Percentiles rank a stretch among this genome's conserved stretches.
Conservation (phyloP, 2,797 vertebrate species). For the Danio tinwini region DNA sequence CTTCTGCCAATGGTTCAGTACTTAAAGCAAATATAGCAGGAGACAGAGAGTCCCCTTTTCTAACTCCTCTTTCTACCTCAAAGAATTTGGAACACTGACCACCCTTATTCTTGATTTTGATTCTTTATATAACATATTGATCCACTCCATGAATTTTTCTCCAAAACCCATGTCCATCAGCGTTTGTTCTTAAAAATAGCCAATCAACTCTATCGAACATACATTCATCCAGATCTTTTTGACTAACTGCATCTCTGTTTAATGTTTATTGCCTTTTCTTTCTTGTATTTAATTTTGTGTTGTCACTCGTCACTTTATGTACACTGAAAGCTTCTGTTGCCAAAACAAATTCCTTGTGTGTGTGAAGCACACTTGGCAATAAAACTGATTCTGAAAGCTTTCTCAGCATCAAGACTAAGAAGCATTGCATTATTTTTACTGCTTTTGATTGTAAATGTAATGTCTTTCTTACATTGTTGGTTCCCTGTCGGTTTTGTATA, state of each 20-base stretch:
- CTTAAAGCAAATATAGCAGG: conserved; percentile 42
- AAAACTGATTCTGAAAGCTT: too few species aligned
- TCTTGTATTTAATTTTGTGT: too few species aligned
- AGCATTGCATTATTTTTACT: conserved; percentile 22
- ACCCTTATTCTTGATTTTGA: too few species aligned
- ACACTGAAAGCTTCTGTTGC: too few species aligned
- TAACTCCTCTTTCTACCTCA: conserved; percentile 28
- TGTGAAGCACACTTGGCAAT: too few species aligned
- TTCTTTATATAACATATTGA: neutral
- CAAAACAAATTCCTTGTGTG: too few species aligned
- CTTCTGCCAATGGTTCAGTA: conserved; percentile 41
- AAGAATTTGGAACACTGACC: conserved; percentile 36
- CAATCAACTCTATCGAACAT: conserved; percentile 19
- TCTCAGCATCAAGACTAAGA: conserved; percentile 34
- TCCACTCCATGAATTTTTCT: too few species aligned
- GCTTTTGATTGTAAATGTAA: conserved; percentile 26
- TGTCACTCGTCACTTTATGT: too few species aligned
- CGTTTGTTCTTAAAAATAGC: conserved; percentile 19
- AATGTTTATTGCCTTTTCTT: too few species aligned
- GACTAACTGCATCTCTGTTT: too few species aligned
- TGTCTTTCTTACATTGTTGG: conserved; percentile 37
- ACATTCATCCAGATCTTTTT: too few species aligned
- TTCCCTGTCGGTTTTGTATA: conserved; percentile 29
- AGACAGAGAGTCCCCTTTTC: conserved; percentile 29
- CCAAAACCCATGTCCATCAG: conserved; percentile 10